Percentiles rank a stretch among this genome's conserved stretches.
Evolutionary conservation across 2,113 vertebrate species (phyloP).

Genomic region (Verasper variegatus): DNA sequence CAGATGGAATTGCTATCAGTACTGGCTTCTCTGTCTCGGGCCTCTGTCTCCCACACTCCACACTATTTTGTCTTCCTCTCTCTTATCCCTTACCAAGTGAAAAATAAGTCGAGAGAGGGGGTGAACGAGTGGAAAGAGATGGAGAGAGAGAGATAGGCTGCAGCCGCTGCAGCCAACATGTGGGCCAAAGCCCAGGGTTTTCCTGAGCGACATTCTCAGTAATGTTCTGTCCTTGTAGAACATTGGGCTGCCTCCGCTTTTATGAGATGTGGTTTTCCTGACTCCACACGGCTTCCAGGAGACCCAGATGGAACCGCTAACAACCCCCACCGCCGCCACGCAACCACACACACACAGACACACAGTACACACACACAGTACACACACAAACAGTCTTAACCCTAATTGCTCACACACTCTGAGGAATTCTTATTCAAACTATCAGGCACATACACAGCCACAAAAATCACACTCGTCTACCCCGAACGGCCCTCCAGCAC

Average conservation of each 20-base stretch:
- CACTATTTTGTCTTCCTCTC: constrained; percentile 72
- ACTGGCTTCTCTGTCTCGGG: constrained; percentile 74
- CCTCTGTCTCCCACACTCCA: constrained; percentile 70
- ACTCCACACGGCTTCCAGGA: constrained; percentile 94
- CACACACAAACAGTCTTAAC: constrained; percentile 66
- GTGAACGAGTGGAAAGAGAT: constrained; percentile 57
- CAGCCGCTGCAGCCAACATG: constrained; percentile 89
- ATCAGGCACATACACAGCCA: constrained; percentile 60
- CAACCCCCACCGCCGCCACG: constrained; percentile 72
- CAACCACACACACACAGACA: constrained; percentile 65
- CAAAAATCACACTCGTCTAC: constrained; percentile 58
- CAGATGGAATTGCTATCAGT: constrained; percentile 99
- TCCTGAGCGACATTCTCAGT: constrained; percentile 99
- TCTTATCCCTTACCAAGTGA: constrained; percentile 72
- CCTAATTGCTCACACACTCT: constrained; percentile 77
- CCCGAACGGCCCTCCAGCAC: constrained; percentile 21
- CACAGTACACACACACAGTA: constrained; percentile 43
- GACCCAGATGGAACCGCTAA: constrained; percentile 98
- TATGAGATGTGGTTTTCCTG: constrained; percentile 99
- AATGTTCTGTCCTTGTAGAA: constrained; percentile 99
- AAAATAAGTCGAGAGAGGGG: constrained; percentile 63
- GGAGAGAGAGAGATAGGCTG: constrained; percentile 37
- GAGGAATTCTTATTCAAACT: constrained; percentile 78
- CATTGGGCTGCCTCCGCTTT: constrained; percentile 99
- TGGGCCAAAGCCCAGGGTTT: constrained; percentile 88